Evolutionary conservation across 2,113 vertebrate species (phyloP).

Genomic region (Psephotus haematonotus): DNA sequence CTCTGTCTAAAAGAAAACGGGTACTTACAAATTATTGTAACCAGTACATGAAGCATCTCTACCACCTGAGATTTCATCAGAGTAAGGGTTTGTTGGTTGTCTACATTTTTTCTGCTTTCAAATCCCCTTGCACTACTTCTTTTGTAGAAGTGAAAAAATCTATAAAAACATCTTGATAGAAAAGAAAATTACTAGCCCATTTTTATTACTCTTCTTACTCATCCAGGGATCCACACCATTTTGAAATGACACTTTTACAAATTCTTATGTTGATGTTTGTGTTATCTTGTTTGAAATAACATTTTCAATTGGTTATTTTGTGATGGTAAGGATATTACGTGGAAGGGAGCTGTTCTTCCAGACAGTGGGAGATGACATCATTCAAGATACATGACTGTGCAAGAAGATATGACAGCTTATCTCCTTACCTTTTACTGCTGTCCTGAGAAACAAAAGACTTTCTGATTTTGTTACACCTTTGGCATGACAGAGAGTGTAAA

Average conservation of each 20-base stretch:
- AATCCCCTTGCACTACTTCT: not conserved
- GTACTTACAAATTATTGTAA: not conserved
- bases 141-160: not conserved
- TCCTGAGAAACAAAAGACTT: not conserved
- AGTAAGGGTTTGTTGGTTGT: not conserved
- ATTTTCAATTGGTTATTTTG: not conserved
- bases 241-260: not conserved
- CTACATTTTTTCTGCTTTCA: not conserved
- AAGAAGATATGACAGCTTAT: not conserved
- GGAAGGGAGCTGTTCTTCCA: not conserved
- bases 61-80: not conserved
- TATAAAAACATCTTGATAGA: not conserved
- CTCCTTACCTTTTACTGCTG: not conserved
- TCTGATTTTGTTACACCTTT: not conserved
- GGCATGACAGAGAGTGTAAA: not conserved
- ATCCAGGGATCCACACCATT: not conserved
- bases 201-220: not conserved
- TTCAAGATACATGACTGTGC: not conserved
- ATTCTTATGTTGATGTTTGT: not conserved
- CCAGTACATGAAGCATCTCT: not conserved
- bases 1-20: not conserved
- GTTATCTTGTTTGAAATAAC: not conserved
- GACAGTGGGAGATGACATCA: not conserved
- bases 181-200: not conserved
- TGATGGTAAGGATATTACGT: not conserved